Evolutionary conservation across 2,797 vertebrate species (phyloP).

Genomic region (Erpetoichthys calabaricus): DNA sequence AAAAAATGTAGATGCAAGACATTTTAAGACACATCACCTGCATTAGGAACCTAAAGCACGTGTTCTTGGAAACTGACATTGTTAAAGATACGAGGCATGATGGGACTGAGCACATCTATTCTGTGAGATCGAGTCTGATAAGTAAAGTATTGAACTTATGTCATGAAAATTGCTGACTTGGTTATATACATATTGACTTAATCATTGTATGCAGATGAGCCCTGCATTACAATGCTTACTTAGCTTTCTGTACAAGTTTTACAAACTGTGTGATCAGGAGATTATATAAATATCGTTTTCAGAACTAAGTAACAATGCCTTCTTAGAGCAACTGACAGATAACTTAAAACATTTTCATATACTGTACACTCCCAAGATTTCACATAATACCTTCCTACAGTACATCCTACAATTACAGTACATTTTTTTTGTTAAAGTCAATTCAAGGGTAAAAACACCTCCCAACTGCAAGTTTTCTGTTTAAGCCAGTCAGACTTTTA

Average conservation of each 20-base stretch:
- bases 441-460: no score
- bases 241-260: neutral
- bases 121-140: constrained; percentile 22
- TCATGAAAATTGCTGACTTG: constrained; percentile 31
- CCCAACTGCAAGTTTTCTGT: no score
- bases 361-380: no score
- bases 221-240: constrained; percentile 27
- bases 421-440: no score
- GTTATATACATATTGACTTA: constrained; percentile 31
- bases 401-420: no score
- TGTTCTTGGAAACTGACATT: neutral
- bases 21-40: no score
- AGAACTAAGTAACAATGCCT: no score
- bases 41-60: neutral
- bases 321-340: no score
- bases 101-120: constrained; percentile 10
- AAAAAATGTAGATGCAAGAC: no score
- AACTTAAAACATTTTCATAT: no score
- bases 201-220: constrained; percentile 32
- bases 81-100: constrained; percentile 1
- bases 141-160: constrained; percentile 32
- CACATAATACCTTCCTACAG: no score
- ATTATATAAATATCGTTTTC: neutral
- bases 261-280: neutral
- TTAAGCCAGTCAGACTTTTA: no score